phyloP scores from a whole-genome alignment of 2,888 invertebrate species.

The Baccha elongata region DNA sequence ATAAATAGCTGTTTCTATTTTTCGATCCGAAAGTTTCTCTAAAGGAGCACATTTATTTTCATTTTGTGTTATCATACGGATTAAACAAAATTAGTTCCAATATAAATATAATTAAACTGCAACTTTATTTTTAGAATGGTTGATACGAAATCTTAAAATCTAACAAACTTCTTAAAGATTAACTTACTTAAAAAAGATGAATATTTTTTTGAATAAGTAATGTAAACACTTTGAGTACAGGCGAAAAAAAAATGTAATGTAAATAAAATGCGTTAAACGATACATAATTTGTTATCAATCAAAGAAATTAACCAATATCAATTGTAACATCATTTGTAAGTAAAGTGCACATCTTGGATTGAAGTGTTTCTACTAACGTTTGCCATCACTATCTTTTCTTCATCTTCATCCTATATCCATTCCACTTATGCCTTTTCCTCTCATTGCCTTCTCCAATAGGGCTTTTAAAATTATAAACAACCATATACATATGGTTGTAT shows the following conservation, averaged over 20 bases:
- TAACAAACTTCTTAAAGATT: no score
- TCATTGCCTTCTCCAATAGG: no score
- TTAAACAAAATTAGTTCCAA: background rate
- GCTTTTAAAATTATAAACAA: no score
- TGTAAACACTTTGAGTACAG: background rate
- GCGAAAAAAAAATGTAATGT: conserved; percentile 1
- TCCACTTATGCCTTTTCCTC: no score
- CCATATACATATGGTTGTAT: no score
- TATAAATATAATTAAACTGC: background rate
- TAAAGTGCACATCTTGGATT: conserved; percentile 7
- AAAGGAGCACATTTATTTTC: conserved; percentile 59
- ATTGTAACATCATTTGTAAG: conserved; percentile 3
- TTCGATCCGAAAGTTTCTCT: conserved; percentile 78
- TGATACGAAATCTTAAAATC: background rate
- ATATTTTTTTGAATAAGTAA: background rate
- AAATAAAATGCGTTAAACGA: background rate
- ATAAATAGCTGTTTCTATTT: conserved; percentile 78
- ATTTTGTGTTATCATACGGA: background rate
- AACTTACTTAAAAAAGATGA: background rate
- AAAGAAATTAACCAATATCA: conserved; percentile 2
- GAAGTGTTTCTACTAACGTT: no score
- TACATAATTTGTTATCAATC: background rate
- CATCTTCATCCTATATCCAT: no score
- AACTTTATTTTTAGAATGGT: background rate
- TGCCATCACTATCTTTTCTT: no score